These are phyloP conservation scores for Vulpes ferrilata DNA, from an alignment of 2,113 vertebrate species.

Conservation along the genomic window DNA sequence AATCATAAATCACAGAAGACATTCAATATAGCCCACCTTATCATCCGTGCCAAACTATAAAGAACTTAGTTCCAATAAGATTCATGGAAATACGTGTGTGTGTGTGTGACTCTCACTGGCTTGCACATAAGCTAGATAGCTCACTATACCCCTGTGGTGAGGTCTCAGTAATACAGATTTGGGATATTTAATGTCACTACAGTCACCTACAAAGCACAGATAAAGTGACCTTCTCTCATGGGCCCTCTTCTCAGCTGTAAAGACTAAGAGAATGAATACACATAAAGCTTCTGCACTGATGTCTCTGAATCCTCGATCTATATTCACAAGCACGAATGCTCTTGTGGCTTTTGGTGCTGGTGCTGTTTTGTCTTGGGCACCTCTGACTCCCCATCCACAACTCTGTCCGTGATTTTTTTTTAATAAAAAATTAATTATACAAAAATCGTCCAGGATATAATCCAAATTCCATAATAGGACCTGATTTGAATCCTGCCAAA, in stretches of 20 bases:
- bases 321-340: accelerated
- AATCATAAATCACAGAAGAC: neutral
- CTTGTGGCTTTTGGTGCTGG: accelerated
- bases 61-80: neutral
- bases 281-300: accelerated
- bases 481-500: accelerated
- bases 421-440: neutral
- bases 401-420: accelerated
- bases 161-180: accelerated
- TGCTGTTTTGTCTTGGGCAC: too few species aligned
- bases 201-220: neutral
- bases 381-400: neutral
- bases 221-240: accelerated
- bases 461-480: accelerated
- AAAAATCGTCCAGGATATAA: accelerated
- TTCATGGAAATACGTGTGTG: accelerated
- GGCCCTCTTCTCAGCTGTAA: too few species aligned
- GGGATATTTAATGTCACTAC: accelerated
- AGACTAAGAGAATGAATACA: accelerated
- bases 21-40: too few species aligned
- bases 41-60: accelerated
- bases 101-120: neutral
- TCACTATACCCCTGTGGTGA: neutral
- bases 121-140: accelerated
- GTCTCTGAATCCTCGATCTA: accelerated